Base-by-base conservation (phyloP, 53 echinoderm and acorn worm genomes). In the Echinometra lucunter region DNA sequence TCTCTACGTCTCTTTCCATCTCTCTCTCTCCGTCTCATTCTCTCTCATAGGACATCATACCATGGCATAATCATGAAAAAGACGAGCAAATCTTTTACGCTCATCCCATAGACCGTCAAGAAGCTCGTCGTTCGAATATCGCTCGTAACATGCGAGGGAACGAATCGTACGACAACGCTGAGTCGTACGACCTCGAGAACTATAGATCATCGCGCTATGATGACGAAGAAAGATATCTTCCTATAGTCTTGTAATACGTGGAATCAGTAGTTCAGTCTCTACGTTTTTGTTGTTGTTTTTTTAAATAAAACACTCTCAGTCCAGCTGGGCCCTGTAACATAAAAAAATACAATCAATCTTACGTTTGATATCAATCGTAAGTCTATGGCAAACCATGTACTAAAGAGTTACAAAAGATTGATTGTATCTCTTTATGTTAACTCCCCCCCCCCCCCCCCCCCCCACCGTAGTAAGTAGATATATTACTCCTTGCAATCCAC, bases 21-120 rank as follows among this genome's bases (percentile, higher is more conserved):
- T 42, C 82, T 82, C 8, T 18, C 45, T 32, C 32, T 82, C 6
- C 11, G 4, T n/a, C 30, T n/a, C 2, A 30, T 32, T 67, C 8
- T 67, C 4, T 10, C 4, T 30, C 30, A 67, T 12, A 88, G 88
- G 88, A 88, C 28, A 88, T 56, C n/a, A 88, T 88, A 18, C 88
- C 88, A 49, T 88, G 88, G 88, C 88, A 17, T 88, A 53, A 88
- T 53, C 88, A 55, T 32, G 88, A 88, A 19, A 47, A 47, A 88
- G 88, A 88, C 17, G 49, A 47, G 32, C 27, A 88, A 4, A 32
- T 88, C 28, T 88, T 88, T 28, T 88, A 88, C 25, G 88, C 88
- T 32, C 88, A 56, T 16, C 32, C n/a, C 53, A 40, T 75, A 18
- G 88, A 88, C 32, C 53, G 88, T 28, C 27, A 56, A 7, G 88